These are phyloP conservation scores for Oryzias melastigma DNA, from an alignment of 2,113 vertebrate genomes.

Conservation along the genomic window DNA sequence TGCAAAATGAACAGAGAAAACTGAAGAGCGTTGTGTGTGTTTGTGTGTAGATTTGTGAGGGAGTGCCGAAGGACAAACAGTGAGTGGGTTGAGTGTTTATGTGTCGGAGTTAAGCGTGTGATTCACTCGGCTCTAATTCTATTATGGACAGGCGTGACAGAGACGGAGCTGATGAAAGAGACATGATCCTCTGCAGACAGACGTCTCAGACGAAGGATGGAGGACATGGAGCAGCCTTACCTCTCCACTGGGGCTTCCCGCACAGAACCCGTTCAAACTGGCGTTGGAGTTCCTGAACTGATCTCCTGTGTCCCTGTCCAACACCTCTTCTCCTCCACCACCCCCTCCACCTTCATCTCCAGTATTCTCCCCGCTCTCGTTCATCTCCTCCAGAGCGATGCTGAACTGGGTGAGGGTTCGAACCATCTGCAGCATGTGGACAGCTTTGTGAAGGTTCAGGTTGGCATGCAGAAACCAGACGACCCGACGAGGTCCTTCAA, in stretches of 20 bases:
- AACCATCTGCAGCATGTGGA: constrained; percentile 97
- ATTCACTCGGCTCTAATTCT: constrained; percentile 65
- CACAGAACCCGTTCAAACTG: constrained; percentile 57
- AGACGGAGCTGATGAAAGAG: constrained; percentile 26
- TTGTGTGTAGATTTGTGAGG: neutral
- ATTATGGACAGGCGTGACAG: constrained; percentile 40
- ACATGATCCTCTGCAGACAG: constrained; percentile 4
- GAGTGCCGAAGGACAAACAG: constrained; percentile 8
- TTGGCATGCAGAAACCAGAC: constrained; percentile 31
- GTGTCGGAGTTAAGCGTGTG: constrained; percentile 52
- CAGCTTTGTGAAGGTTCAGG: constrained; percentile 23
- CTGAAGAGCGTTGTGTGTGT: neutral
- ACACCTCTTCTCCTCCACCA: constrained; percentile 46
- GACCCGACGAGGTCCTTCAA: neutral
- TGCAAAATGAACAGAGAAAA: neutral
- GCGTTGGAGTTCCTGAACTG: constrained; percentile 51
- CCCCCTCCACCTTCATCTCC: constrained; percentile 71
- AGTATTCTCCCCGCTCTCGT: constrained; percentile 83
- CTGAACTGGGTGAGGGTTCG: constrained; percentile 97
- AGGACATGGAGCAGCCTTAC: constrained; percentile 58
- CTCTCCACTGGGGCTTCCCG: constrained; percentile 70
- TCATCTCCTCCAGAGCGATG: constrained; percentile 97
- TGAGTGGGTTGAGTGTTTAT: constrained; percentile 16
- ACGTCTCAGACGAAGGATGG: neutral
- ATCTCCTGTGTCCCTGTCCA: constrained; percentile 57